Percentiles rank a stretch among this genome's conserved stretches.
Conservation (phyloP, 2,113 vertebrate species). For the Carettochelys insculpta region DNA sequence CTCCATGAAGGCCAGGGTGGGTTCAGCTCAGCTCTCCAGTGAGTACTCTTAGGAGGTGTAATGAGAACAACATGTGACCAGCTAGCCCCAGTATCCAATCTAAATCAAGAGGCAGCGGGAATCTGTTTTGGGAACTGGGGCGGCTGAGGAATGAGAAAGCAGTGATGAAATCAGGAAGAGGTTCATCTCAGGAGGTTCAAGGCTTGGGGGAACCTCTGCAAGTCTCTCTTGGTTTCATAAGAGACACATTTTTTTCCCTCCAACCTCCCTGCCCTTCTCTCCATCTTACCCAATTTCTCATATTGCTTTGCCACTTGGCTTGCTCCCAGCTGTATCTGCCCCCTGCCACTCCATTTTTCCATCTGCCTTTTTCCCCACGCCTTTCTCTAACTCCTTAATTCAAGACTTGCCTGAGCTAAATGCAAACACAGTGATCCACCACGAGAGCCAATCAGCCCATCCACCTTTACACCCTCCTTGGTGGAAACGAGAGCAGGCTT, state of each 20-base stretch:
- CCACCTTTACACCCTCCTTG: not conserved
- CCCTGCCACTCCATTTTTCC: not conserved
- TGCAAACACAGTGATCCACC: not conserved
- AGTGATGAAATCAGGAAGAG: fast-evolving
- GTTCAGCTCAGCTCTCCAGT: not conserved
- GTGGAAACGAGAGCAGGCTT: not conserved
- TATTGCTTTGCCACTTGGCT: not conserved
- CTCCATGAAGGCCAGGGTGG: not conserved
- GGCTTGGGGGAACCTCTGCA: not conserved
- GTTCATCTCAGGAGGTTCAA: not conserved
- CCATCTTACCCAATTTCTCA: not conserved
- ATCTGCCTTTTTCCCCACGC: not conserved
- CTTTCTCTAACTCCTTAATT: not conserved
- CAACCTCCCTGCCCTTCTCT: fast-evolving
- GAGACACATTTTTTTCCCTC: not conserved
- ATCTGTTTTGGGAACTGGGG: not conserved
- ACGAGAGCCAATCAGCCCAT: not conserved
- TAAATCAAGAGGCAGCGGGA: not conserved
- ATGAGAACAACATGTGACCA: not conserved
- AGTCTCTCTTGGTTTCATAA: not conserved
- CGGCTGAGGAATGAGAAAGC: not conserved
- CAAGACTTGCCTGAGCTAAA: not conserved
- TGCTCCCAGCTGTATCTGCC: not conserved
- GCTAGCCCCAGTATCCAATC: not conserved
- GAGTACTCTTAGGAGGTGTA: not conserved